Conservation (phyloP, 2,113 vertebrate genomes). For the Vulpes lagopus region DNA sequence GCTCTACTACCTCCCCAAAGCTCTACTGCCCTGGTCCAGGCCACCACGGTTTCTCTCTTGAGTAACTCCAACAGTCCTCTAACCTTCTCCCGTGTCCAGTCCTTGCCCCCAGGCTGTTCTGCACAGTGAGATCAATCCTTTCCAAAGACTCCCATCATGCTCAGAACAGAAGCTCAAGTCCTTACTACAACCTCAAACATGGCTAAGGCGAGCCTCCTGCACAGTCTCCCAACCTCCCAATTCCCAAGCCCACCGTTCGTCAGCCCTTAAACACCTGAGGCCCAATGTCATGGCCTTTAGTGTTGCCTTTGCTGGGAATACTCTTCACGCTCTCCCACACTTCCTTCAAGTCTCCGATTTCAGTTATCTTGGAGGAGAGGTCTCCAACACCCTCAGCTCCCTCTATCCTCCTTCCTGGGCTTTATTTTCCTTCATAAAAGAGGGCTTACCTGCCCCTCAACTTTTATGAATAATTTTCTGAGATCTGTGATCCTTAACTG, state of each 20-base stretch:
- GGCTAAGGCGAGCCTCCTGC: background rate
- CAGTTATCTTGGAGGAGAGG: background rate
- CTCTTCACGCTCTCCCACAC: background rate
- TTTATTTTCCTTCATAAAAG: background rate
- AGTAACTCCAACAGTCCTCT: background rate
- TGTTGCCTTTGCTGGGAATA: background rate
- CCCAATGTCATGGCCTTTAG: background rate
- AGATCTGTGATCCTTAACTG: background rate
- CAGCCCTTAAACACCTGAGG: background rate
- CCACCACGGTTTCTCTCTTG: background rate
- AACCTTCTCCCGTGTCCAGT: background rate
- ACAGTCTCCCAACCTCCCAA: background rate
- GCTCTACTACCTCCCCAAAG: no score
- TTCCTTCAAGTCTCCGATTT: background rate
- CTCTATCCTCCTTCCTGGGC: background rate
- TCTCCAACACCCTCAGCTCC: background rate
- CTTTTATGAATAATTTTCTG: background rate
- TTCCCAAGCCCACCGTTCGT: background rate
- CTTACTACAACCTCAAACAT: no score
- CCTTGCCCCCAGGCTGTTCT: background rate
- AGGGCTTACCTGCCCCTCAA: background rate
- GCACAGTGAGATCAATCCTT: background rate
- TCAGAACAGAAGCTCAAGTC: background rate
- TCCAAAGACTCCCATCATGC: background rate
- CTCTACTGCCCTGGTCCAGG: background rate